Base-by-base conservation (phyloP, 1,140 invertebrate species). In the Cylas formicarius region DNA sequence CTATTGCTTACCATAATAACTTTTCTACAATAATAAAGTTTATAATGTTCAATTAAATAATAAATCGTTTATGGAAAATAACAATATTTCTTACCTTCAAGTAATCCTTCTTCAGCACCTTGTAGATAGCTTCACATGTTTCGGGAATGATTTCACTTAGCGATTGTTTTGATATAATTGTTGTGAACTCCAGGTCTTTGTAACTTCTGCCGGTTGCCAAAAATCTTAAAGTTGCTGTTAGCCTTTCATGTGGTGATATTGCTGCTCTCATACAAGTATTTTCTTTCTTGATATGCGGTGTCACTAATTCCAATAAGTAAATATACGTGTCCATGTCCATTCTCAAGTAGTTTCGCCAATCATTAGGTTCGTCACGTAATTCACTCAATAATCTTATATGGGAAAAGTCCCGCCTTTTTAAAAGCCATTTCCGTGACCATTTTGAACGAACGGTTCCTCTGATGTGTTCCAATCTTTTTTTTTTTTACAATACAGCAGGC, bases 31-130 rank as follows among this genome's bases (percentile, higher is more conserved):
- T n/a, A n/a, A n/a, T n/a, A n/a, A n/a, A n/a, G n/a, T n/a, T n/a
- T n/a, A n/a, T n/a, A n/a, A n/a, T n/a, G n/a, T n/a, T n/a, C n/a
- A n/a, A n/a, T n/a, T n/a, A n/a, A n/a, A n/a, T n/a, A n/a, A n/a
- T n/a, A n/a, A n/a, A n/a, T n/a, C n/a, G n/a, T n/a, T n/a, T n/a
- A n/a, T n/a, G n/a, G n/a, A n/a, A n/a, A n/a, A n/a, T n/a, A n/a
- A n/a, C n/a, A n/a, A n/a, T n/a, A n/a, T n/a, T n/a, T n/a, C 36
- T 39, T 39, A 39, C 36, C 36, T 39, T 39, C 36, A 39, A 24
- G 21, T 39, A 32, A 8, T 32, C 29, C 7, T 27, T 39, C 5
- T 32, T 39, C 20, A 4, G 14, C 6, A 22, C 36, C 8, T 10
- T 2, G 20, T 23, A 39, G 22, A 39, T 39, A 27, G 22, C 14